Base-by-base conservation (phyloP, 30 jellyfish, hydroid and myxozoan species). In the Euphysa ruthae region DNA sequence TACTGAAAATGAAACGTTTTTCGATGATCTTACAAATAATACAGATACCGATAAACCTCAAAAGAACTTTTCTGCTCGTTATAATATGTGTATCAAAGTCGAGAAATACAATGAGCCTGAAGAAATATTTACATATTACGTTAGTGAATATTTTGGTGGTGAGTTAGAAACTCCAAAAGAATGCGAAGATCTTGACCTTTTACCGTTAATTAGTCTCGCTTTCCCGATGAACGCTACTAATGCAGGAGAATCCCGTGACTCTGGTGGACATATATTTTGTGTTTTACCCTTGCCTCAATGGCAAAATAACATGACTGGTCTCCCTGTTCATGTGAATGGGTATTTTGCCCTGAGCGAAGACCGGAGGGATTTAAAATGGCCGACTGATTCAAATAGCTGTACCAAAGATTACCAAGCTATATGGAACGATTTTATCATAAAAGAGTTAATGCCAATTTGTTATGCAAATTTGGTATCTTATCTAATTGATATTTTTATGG, bases 311-410 rank as follows among this genome's bases (percentile, higher is more conserved):
- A 24, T 63, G 27, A 82, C 94, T 3, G 89, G 92, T 0, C 73
- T 82, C 13, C 91, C 94, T n/a, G 91, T 82, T 6, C 94, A 82
- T 49, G 81, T 82, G 26, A 82, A 82, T 38, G 94, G 94, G n/a
- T 74, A 16, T 58, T 82, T 82, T 56, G 90, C 94, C 0, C 85
- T 82, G 25, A 75, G 84, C n/a, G 78, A 73, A 10, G 94, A 82
- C 70, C 22, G 94, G n/a, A 66, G 62, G 33, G 94, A 82, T 43
- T 50, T 82, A 70, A 82, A 82, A 32, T 82, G 94, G 94, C 58
- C 60, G 6, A 34, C 92, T n/a, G 30, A 30, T 20, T 50, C 73
- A 13, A 58, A 46, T 6, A 61, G 43, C 31, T 50, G 2, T 23
- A 26, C 20, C 75, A 73, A 57, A 26, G 94, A 82, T 58, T 43